Percentiles rank a stretch among this genome's conserved stretches.
phyloP scores from a whole-genome alignment of 2,888 invertebrate species.

The Callinectes sapidus region DNA sequence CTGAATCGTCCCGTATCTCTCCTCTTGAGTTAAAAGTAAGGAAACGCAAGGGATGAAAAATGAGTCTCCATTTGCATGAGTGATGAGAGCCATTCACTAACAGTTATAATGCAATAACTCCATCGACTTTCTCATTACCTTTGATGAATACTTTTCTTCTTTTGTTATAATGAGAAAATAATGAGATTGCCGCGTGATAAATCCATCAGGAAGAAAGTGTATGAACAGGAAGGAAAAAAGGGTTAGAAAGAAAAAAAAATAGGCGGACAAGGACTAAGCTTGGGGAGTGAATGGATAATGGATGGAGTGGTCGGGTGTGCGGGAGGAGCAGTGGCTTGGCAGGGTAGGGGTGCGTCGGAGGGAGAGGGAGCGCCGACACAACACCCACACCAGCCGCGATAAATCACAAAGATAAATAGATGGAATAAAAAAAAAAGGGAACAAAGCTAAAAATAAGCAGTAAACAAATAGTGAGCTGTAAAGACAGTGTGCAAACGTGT shows the following conservation, averaged over 20 bases:
- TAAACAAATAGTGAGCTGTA: slow-evolving; percentile 17
- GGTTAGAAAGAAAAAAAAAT: background rate
- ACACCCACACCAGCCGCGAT: background rate
- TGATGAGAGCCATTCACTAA: slow-evolving; percentile 39
- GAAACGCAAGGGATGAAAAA: slow-evolving; percentile 31
- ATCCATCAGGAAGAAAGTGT: slow-evolving; percentile 32
- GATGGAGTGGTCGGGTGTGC: background rate
- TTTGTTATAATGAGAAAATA: slow-evolving; percentile 43
- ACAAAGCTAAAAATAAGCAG: background rate
- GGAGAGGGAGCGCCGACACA: background rate
- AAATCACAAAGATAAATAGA: slow-evolving; percentile 1
- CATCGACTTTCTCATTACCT: slow-evolving; percentile 43
- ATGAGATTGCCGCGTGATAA: slow-evolving; percentile 44
- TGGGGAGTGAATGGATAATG: slow-evolving; percentile 12
- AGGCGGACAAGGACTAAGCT: background rate
- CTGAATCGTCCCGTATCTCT: slow-evolving; percentile 4
- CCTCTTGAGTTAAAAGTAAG: slow-evolving; percentile 30
- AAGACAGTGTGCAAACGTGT: background rate
- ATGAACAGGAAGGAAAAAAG: slow-evolving; percentile 26
- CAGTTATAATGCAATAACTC: slow-evolving; percentile 42
- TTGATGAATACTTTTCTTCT: slow-evolving; percentile 36
- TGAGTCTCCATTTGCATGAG: slow-evolving; percentile 42
- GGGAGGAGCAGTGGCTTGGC: background rate
- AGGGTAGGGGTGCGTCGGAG: background rate
- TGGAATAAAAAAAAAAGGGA: background rate